A percentile compares a stretch with the other conserved stretches of the same genome.
Evolutionary conservation across 1,140 invertebrate species (phyloP).

Genomic region (Carposina sasakii): DNA sequence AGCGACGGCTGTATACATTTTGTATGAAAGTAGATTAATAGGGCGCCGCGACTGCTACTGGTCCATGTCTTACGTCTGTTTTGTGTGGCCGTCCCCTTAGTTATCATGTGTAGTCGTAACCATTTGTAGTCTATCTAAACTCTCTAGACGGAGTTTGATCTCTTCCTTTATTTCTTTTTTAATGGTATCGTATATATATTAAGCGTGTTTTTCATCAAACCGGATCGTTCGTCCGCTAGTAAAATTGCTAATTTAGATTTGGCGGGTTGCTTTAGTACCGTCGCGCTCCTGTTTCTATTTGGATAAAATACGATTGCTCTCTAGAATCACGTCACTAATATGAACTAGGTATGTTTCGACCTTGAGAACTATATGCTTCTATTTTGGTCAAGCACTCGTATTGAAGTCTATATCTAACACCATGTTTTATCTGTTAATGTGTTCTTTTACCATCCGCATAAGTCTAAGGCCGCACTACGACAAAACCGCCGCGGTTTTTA

Average conservation of each 20-base stretch:
- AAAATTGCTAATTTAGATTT: conserved; percentile 23
- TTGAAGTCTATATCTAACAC: conserved; percentile 14
- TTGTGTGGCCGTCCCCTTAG: no score
- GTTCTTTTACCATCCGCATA: conserved; percentile 14
- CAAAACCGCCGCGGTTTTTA: no score
- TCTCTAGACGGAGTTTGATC: conserved; percentile 20
- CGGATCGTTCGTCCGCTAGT: conserved; percentile 19
- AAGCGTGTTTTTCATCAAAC: conserved; percentile 16
- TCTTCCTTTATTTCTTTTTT: conserved; percentile 15
- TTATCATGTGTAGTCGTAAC: no score
- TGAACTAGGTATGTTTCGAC: conserved; percentile 17
- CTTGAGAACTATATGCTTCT: conserved; percentile 13
- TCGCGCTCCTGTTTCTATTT: conserved; percentile 9
- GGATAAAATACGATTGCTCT: conserved; percentile 7
- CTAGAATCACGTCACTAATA: conserved; percentile 11
- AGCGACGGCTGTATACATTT: no score
- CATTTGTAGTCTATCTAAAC: no score
- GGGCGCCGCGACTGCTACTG: no score
- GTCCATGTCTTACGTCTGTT: no score
- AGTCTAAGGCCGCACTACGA: no score
- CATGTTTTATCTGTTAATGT: conserved; percentile 20
- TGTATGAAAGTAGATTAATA: no score
- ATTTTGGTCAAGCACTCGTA: conserved; percentile 17
- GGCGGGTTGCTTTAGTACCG: conserved; percentile 16
- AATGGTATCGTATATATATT: conserved; percentile 14